These are phyloP conservation scores for Scaptomyza flava DNA, from an alignment of 2,888 invertebrate species.

Conservation along the genomic window DNA sequence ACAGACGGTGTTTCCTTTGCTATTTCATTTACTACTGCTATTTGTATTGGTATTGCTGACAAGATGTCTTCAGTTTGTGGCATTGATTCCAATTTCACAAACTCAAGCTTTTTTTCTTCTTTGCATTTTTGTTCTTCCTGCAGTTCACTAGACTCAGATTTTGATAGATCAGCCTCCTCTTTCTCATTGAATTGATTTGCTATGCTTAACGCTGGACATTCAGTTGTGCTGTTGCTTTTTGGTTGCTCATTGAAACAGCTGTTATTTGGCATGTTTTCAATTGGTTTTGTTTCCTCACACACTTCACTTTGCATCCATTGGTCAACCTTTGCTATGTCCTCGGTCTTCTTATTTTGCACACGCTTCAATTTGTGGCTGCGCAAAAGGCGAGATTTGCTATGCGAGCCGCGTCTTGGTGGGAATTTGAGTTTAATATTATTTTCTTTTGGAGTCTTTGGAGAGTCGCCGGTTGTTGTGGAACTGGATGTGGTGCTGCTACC, in stretches of 20 bases:
- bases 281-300: not conserved
- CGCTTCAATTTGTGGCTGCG: constrained; percentile 18
- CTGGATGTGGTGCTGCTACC: constrained; percentile 9
- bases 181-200: not conserved
- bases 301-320: not conserved
- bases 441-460: too few species aligned
- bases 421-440: constrained; percentile 17
- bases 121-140: not conserved
- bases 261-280: not conserved
- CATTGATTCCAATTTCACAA: not conserved
- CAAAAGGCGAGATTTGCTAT: constrained; percentile 1
- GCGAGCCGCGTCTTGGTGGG: constrained; percentile 38
- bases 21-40: not conserved
- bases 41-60: not conserved
- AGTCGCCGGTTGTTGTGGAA: not conserved
- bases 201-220: not conserved
- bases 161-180: not conserved
- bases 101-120: not conserved
- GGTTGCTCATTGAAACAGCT: not conserved
- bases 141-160: not conserved
- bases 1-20: constrained; percentile 7
- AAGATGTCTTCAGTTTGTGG: not conserved
- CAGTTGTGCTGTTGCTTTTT: not conserved
- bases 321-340: not conserved
- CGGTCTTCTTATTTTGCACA: not conserved